Evolutionary conservation across 2,888 invertebrate species (phyloP).

Genomic region (Megastigmus dorsalis): DNA sequence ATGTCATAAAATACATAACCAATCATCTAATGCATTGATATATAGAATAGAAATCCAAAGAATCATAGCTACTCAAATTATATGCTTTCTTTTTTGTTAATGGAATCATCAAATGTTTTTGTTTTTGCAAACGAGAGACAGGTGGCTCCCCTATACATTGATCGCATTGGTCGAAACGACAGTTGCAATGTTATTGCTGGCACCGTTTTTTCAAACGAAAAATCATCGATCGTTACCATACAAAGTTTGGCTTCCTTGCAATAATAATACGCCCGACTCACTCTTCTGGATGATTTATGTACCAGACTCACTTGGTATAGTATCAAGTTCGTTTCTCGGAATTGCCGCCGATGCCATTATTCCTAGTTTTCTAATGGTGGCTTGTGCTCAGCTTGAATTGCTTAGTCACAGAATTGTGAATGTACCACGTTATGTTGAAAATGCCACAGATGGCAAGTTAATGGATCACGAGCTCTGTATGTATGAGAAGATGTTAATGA

Average conservation of each 20-base stretch:
- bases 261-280: not conserved
- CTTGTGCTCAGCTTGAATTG: conserved; percentile 9
- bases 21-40: no score
- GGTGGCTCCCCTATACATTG: no score
- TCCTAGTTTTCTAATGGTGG: conserved; percentile 11
- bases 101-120: no score
- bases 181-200: no score
- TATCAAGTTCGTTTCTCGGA: not conserved
- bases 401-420: not conserved
- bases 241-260: conserved; percentile 21
- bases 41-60: no score
- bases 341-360: conserved; percentile 9
- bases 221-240: conserved; percentile 17
- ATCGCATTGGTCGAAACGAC: no score
- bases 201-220: no score
- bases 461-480: not conserved
- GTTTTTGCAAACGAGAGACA: no score
- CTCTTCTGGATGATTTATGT: conserved; percentile 13
- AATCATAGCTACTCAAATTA: no score
- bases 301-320: not conserved
- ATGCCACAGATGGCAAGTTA: no score
- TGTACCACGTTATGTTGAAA: not conserved
- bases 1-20: no score
- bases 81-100: no score
- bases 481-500: not conserved